Percentiles rank a stretch among this genome's conserved stretches.
Evolutionary conservation across 2,113 vertebrate species (phyloP).

Genomic region (Cricetomys ansorgei): DNA sequence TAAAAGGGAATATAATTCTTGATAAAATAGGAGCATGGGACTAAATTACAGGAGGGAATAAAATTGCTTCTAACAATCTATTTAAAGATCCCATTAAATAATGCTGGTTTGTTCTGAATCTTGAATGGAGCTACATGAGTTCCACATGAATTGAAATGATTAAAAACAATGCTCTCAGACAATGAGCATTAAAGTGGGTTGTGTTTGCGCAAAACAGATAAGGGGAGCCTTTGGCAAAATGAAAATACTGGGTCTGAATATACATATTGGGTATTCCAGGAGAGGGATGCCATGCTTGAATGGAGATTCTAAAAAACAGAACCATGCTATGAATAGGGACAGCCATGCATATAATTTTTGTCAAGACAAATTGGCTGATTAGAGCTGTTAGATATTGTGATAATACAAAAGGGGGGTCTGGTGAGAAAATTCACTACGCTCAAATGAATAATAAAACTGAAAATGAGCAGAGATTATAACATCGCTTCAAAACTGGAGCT

Average conservation of each 20-base stretch:
- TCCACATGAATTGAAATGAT: constrained; percentile 68
- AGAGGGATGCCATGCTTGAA: constrained; percentile 55
- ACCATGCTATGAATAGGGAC: constrained; percentile 65
- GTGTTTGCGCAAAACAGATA: constrained; percentile 76
- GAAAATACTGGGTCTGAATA: constrained; percentile 55
- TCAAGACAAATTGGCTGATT: constrained; percentile 77
- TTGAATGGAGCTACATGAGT: constrained; percentile 62
- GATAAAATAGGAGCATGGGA: constrained; percentile 28
- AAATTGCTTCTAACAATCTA: constrained; percentile 75
- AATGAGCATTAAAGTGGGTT: constrained; percentile 65
- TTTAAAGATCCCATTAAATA: constrained; percentile 77
- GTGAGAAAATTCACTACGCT: constrained; percentile 71
- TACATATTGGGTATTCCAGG: constrained; percentile 12
- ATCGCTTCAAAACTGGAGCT: constrained; percentile 48
- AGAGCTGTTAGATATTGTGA: constrained; percentile 70
- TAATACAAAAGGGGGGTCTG: constrained; percentile 54
- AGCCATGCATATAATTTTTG: constrained; percentile 70
- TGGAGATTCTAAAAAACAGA: constrained; percentile 70
- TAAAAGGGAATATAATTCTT: constrained; percentile 55
- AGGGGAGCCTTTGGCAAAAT: constrained; percentile 50
- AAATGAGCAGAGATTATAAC: constrained; percentile 78
- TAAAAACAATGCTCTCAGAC: constrained; percentile 59
- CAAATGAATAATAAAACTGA: constrained; percentile 67
- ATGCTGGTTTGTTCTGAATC: constrained; percentile 64
- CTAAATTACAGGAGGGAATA: constrained; percentile 68